Evolutionary conservation across 2,113 vertebrate genomes (phyloP), one percentile per base, ranked within the genome.

Genomic region (Pipra filicauda): DNA sequence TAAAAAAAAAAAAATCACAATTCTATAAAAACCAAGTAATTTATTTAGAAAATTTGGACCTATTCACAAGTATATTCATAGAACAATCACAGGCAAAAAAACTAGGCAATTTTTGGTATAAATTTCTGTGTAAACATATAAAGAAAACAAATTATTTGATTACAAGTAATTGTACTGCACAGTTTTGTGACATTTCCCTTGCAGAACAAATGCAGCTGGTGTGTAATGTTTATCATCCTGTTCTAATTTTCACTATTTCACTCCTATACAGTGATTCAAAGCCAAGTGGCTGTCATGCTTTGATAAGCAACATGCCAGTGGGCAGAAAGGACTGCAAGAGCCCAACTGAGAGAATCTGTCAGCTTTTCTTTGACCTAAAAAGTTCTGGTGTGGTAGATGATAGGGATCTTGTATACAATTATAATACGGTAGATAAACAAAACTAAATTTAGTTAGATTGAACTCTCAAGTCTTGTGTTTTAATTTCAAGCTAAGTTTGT

Each of bases 31-130:
- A 3, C 15, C 28, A 91, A 90, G 44, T 48, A 51, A 70, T 96
- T 96, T 95, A 94, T 95, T 96, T 89, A 93, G 59, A 94, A 95
- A 95, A 91, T 70, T 21, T 71, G 43, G 17, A 92, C 79, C 52
- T 69, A 59, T 88, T 88, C 59, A 91, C 43, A 70, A 79, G 27
- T 66, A 64, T 85, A 79, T 57, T 73, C 54, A 77, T 5, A 82
- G 20, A 84, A 91, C 24, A 74, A 88, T 41, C 43, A 91, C 44
- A 94, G 72, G 79, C 64, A 93, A 65, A 72, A 93, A 93, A 93
- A 92, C 17, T 16, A 19, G 21, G 65, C 48, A 67, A 74, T 71
- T 96, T 90, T 67, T 93, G 44, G 43, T 62, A 93, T 51, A 31
- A 78, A 72, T 91, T 82, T 83, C 73, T 70, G 16, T 82, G 81